These are phyloP conservation scores for Scaptomyza cyrtandrae DNA, from an alignment of 2,888 invertebrate genomes.

Conservation along the genomic window DNA sequence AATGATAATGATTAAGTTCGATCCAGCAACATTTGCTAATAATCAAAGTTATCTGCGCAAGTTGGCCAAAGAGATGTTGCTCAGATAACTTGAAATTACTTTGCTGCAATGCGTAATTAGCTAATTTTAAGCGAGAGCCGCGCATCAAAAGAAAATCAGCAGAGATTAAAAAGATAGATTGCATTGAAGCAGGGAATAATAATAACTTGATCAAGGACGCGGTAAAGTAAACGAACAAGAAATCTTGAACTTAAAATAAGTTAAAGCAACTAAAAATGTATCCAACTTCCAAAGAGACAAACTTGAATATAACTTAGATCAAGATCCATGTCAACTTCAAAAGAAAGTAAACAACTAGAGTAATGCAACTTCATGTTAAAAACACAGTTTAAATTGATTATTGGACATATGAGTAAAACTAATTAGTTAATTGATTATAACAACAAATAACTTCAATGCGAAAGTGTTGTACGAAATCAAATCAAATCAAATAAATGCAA, in stretches of 20 bases:
- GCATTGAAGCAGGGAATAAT: not conserved
- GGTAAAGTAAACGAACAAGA: no score
- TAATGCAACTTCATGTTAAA: not conserved
- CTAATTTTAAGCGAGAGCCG: slow-evolving; percentile 43
- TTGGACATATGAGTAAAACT: not conserved
- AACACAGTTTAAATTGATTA: not conserved
- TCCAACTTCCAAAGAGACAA: no score
- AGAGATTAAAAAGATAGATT: not conserved
- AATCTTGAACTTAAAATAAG: not conserved
- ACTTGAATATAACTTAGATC: no score
- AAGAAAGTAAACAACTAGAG: not conserved
- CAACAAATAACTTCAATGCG: slow-evolving; percentile 17
- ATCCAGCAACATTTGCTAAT: slow-evolving; percentile 27
- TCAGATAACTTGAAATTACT: slow-evolving; percentile 29
- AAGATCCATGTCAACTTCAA: no score
- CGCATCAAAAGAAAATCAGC: not conserved
- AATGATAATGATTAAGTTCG: slow-evolving; percentile 8
- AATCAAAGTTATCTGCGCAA: slow-evolving; percentile 37
- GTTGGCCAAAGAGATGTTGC: slow-evolving; percentile 17
- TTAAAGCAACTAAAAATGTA: not conserved
- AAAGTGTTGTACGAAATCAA: slow-evolving; percentile 30
- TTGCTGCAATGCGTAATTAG: slow-evolving; percentile 43
- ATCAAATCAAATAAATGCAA: slow-evolving; percentile 29
- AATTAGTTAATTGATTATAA: slow-evolving; percentile 45
- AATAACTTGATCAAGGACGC: not conserved